Conservation (phyloP, 2,113 vertebrate species). For the Carassius gibelio region DNA sequence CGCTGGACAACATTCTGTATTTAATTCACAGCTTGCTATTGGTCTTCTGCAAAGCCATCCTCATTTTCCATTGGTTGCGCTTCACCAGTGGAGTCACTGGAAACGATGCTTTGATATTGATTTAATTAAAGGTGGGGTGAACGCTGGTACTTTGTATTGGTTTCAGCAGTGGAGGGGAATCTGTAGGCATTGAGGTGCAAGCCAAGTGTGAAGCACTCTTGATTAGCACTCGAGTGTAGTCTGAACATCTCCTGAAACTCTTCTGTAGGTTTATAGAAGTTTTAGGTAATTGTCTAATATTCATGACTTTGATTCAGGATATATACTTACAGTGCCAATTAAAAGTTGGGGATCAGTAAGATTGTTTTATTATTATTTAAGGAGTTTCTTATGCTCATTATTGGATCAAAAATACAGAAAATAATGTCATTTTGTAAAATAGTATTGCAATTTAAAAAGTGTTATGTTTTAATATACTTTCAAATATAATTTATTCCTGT, state of each 20-base stretch:
- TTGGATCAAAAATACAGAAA: too few species aligned
- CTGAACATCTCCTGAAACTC: slow-evolving; percentile 6
- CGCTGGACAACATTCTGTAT: background rate
- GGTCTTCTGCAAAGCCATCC: background rate
- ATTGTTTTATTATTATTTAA: too few species aligned
- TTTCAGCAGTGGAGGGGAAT: slow-evolving; percentile 46
- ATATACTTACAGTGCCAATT: too few species aligned
- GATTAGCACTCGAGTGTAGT: slow-evolving; percentile 15
- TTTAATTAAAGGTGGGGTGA: slow-evolving; percentile 57
- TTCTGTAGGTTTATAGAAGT: background rate
- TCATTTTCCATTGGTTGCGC: background rate
- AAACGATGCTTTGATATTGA: slow-evolving; percentile 51
- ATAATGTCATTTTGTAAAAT: too few species aligned
- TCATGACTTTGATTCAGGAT: too few species aligned
- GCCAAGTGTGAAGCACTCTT: slow-evolving; percentile 33
- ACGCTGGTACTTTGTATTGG: slow-evolving; percentile 59
- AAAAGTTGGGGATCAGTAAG: too few species aligned
- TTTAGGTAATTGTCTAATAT: background rate
- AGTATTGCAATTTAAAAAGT: too few species aligned
- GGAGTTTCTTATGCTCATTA: too few species aligned
- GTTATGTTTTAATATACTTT: too few species aligned
- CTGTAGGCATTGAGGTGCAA: slow-evolving; percentile 36
- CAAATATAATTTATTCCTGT: too few species aligned
- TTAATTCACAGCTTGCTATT: background rate
- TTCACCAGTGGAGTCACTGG: slow-evolving; percentile 12